Conservation (phyloP, 2,888 invertebrate genomes). For the Ornithoptera priamus region DNA sequence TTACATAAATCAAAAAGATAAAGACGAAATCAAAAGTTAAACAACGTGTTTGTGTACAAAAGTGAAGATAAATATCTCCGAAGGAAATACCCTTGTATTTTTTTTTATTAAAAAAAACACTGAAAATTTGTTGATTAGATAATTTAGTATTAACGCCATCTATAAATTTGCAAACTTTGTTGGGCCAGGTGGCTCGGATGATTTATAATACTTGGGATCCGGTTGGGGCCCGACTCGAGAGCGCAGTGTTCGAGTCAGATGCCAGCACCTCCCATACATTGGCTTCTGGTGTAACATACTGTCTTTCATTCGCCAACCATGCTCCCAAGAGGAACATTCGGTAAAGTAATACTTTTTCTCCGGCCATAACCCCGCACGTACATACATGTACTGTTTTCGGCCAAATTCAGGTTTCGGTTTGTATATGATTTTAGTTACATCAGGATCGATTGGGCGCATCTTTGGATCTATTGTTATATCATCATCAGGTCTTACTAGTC, state of each 20-base stretch:
- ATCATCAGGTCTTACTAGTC: constrained; percentile 42
- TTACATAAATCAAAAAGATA: no score
- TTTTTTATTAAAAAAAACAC: no score
- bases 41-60: no score
- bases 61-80: no score
- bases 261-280: constrained; percentile 46
- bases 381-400: constrained; percentile 43
- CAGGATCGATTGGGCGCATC: constrained; percentile 52
- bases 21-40: no score
- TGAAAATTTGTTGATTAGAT: neutral
- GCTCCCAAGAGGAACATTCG: constrained; percentile 46
- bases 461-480: constrained; percentile 46
- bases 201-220: constrained; percentile 50
- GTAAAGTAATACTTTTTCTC: constrained; percentile 54
- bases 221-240: constrained; percentile 50
- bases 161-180: constrained; percentile 41
- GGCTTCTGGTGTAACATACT: constrained; percentile 40
- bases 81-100: no score
- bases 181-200: constrained; percentile 38
- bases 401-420: constrained; percentile 49
- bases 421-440: constrained; percentile 42
- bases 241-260: constrained; percentile 44
- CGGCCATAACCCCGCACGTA: constrained; percentile 42
- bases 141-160: constrained; percentile 29
- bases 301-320: constrained; percentile 55